phyloP scores from a whole-genome alignment of 2,113 vertebrate species.

The Columba janthina region DNA sequence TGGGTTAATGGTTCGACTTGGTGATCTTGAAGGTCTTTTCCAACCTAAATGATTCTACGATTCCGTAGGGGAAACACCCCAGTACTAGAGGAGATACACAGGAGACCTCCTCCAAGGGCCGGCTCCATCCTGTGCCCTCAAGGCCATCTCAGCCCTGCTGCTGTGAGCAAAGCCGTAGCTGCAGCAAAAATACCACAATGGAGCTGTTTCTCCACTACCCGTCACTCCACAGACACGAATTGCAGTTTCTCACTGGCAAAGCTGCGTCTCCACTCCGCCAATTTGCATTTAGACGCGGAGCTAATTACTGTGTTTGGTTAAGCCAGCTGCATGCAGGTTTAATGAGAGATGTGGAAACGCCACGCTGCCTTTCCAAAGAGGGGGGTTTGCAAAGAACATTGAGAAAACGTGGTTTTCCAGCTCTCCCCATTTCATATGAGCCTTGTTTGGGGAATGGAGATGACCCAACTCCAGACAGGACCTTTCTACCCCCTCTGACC shows the following conservation, averaged over 20 bases:
- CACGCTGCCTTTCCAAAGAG: background rate
- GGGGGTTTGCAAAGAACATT: background rate
- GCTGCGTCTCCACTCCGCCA: background rate
- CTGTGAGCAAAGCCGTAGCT: background rate
- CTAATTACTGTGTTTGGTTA: conserved; percentile 30
- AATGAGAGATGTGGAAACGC: background rate
- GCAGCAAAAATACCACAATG: background rate
- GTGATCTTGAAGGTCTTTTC: too few species aligned
- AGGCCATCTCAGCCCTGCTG: background rate
- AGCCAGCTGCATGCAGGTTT: conserved; percentile 25
- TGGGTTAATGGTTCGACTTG: too few species aligned
- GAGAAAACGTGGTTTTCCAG: background rate
- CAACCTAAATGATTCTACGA: too few species aligned
- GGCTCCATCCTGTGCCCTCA: background rate
- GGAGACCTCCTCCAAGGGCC: background rate
- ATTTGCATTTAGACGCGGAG: background rate
- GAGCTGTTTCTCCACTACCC: background rate
- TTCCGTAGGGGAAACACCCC: background rate
- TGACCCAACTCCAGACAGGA: background rate
- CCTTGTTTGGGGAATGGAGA: accelerated
- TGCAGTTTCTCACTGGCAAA: background rate
- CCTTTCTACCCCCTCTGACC: background rate
- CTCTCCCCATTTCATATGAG: background rate
- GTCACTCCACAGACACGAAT: background rate
- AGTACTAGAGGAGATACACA: background rate